These are phyloP conservation scores for Drosophila merina DNA, from an alignment of 2,888 invertebrate genomes.

Conservation along the genomic window DNA sequence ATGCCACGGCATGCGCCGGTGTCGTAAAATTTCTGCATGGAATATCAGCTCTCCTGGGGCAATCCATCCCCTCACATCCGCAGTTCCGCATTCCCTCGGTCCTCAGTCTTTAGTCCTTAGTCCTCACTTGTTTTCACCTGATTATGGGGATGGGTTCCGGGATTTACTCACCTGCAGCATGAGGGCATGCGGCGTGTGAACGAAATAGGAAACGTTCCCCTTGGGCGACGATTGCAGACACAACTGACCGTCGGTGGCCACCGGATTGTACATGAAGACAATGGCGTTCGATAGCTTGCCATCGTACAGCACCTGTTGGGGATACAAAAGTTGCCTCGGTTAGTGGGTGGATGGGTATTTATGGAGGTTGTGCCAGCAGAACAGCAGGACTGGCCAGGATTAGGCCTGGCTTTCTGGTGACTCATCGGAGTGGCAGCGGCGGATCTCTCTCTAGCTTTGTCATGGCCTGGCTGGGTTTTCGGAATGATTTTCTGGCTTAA, in stretches of 20 bases:
- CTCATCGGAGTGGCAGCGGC: conserved; percentile 47
- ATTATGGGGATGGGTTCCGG: neutral
- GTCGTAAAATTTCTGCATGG: conserved; percentile 73
- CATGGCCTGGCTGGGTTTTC: neutral
- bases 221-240: conserved; percentile 99
- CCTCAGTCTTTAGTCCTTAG: neutral
- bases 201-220: conserved; percentile 98
- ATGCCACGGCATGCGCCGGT: conserved; percentile 73
- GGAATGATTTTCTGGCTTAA: conserved; percentile 30
- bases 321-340: neutral
- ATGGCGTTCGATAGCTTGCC: conserved; percentile 98
- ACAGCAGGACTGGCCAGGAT: conserved; percentile 19
- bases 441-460: conserved; percentile 27
- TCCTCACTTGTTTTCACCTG: neutral
- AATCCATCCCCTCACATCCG: neutral
- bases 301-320: conserved; percentile 95
- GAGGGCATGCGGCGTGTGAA: conserved; percentile 99
- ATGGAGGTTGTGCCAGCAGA: neutral
- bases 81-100: too few relatives aligned
- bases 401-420: conserved; percentile 57
- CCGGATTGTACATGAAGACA: conserved; percentile 99
- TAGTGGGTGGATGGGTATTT: neutral
- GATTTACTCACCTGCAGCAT: conserved; percentile 94
- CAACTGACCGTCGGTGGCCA: conserved; percentile 99
- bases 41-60: conserved; percentile 44